phyloP scores from a whole-genome alignment of 2,797 vertebrate genomes.

The Poeciliopsis paucimaculata region DNA sequence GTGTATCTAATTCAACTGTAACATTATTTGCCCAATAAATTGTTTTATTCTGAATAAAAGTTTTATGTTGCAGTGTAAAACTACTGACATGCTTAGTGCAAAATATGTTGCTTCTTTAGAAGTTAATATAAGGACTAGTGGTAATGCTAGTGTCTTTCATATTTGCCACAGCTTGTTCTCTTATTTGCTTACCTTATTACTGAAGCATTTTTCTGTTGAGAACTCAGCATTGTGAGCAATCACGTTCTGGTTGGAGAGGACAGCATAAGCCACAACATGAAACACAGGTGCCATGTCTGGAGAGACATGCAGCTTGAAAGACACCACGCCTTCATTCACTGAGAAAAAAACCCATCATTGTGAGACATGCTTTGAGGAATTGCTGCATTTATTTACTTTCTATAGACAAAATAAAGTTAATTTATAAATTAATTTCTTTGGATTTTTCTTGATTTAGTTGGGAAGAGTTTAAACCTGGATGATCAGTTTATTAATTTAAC shows the following conservation, averaged over 20 bases:
- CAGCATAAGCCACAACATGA: slow-evolving; percentile 67
- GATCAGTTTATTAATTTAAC: too few relatives aligned
- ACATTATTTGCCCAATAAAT: background rate
- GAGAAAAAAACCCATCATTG: slow-evolving; percentile 6
- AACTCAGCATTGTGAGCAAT: slow-evolving; percentile 60
- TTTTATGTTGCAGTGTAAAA: background rate
- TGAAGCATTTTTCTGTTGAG: slow-evolving; percentile 3
- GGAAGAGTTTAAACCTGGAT: too few relatives aligned
- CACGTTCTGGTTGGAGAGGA: slow-evolving; percentile 71
- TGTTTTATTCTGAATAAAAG: background rate
- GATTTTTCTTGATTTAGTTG: too few relatives aligned
- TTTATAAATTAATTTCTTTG: too few relatives aligned
- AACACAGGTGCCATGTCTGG: slow-evolving; percentile 67
- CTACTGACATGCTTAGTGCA: background rate
- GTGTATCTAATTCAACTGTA: too few relatives aligned
- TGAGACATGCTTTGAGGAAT: too few relatives aligned
- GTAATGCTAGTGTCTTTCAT: background rate
- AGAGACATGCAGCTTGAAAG: slow-evolving; percentile 60
- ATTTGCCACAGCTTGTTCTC: too few relatives aligned
- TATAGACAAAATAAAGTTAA: too few relatives aligned
- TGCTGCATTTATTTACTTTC: too few relatives aligned
- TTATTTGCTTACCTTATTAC: background rate
- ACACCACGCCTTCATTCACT: slow-evolving; percentile 60
- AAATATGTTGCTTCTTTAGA: background rate
- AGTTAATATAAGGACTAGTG: background rate